Percentiles rank a stretch among this genome's conserved stretches.
Evolutionary conservation across 2,113 vertebrate species (phyloP).

Genomic region (Carollia perspicillata): DNA sequence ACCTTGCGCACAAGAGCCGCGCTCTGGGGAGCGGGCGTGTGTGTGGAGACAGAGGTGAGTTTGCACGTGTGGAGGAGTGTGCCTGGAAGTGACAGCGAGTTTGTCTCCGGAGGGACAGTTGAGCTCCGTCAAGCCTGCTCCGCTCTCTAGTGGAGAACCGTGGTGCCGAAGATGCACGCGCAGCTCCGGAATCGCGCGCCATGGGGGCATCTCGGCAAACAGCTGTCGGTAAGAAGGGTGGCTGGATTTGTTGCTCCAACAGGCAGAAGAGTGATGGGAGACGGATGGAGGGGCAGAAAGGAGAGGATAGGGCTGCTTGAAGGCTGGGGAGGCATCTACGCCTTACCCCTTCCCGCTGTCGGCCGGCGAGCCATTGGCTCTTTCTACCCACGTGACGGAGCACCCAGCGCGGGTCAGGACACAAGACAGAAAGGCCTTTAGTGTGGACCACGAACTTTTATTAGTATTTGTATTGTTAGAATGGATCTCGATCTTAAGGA

Average conservation of each 20-base stretch:
- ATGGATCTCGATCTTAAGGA: neutral
- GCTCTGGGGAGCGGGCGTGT: neutral
- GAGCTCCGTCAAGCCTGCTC: neutral
- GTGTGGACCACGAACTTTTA: neutral
- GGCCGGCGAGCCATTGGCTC: accelerated
- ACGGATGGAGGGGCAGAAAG: neutral
- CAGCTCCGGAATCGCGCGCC: neutral
- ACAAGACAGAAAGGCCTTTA: accelerated
- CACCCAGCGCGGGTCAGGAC: accelerated
- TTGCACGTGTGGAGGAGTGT: neutral
- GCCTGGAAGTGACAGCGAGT: neutral
- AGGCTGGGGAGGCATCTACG: neutral
- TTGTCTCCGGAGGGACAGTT: too few relatives aligned
- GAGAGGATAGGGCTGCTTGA: too few relatives aligned
- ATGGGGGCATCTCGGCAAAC: neutral
- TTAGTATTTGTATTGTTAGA: neutral
- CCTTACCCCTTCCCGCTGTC: neutral
- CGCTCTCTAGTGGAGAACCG: neutral
- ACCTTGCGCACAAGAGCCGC: neutral
- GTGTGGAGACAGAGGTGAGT: neutral
- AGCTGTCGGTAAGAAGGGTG: neutral
- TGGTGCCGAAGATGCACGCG: neutral
- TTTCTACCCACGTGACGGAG: neutral
- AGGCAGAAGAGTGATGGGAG: neutral
- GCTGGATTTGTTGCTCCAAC: neutral